Evolutionary conservation across 2,888 invertebrate genomes (phyloP).

Genomic region (Prosapia bicincta): DNA sequence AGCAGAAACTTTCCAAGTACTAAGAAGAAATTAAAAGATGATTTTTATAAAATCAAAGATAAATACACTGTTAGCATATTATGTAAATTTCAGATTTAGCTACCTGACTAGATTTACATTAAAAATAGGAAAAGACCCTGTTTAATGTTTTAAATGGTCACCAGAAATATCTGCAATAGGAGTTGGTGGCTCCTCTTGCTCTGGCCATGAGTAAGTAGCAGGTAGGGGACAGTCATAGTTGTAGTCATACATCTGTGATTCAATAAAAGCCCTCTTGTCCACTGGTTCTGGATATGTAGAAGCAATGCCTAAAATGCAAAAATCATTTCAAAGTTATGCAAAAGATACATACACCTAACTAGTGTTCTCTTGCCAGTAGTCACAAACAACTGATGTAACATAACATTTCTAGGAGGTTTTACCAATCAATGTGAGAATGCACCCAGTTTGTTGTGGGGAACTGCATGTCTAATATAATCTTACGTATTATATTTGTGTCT

Average conservation of each 20-base stretch:
- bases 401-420: no score
- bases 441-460: no score
- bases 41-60: not conserved
- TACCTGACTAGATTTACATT: conserved; percentile 26
- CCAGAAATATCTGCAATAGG: conserved; percentile 33
- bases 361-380: no score
- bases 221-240: conserved; percentile 78
- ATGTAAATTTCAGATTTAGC: conserved; percentile 1
- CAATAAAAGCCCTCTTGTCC: conserved; percentile 67
- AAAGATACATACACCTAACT: no score
- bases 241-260: conserved; percentile 71
- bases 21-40: no score
- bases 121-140: conserved; percentile 7
- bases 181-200: conserved; percentile 34
- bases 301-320: conserved; percentile 55
- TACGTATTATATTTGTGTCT: no score
- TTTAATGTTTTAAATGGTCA: conserved; percentile 32
- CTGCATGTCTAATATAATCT: no score
- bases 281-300: conserved; percentile 83
- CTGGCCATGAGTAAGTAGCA: conserved; percentile 50
- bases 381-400: no score
- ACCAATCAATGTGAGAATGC: no score
- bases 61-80: not conserved
- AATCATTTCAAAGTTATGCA: no score
- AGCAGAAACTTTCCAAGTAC: no score